Evolutionary conservation across 2,113 vertebrate genomes (phyloP).

Genomic region (Platysteira castanea): DNA sequence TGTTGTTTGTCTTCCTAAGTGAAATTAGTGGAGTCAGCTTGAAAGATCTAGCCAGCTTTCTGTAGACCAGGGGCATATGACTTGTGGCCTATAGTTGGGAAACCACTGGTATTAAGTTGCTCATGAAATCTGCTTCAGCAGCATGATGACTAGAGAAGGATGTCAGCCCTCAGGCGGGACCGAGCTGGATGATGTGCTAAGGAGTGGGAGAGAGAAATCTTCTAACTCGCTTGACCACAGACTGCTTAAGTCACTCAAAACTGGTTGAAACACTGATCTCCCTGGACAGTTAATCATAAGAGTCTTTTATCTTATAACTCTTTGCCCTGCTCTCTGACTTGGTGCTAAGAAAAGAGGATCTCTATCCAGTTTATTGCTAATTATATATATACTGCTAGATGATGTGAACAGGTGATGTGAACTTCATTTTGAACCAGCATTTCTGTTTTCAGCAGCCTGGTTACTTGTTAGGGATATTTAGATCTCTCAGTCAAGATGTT

Average conservation of each 20-base stretch:
- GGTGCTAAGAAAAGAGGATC: background rate
- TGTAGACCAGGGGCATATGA: background rate
- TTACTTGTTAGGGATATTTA: background rate
- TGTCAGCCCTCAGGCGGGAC: background rate
- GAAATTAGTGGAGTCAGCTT: conserved; percentile 14
- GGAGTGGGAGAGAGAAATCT: background rate
- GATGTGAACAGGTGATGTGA: background rate
- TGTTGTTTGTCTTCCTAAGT: background rate
- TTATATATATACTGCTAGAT: background rate
- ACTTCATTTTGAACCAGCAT: background rate
- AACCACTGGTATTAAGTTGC: conserved; percentile 12
- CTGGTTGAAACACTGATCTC: background rate
- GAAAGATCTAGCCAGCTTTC: background rate
- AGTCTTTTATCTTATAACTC: background rate
- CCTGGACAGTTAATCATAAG: background rate
- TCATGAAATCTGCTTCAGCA: background rate
- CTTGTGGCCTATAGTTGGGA: background rate
- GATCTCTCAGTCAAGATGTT: background rate
- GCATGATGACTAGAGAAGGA: background rate
- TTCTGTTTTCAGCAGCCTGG: background rate
- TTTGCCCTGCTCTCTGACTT: background rate
- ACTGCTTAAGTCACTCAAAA: background rate
- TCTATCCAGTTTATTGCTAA: background rate
- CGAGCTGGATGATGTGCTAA: background rate
- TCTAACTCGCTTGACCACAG: background rate